Base-by-base conservation (phyloP, 1,140 invertebrate genomes). In the Eriosoma lanigerum region DNA sequence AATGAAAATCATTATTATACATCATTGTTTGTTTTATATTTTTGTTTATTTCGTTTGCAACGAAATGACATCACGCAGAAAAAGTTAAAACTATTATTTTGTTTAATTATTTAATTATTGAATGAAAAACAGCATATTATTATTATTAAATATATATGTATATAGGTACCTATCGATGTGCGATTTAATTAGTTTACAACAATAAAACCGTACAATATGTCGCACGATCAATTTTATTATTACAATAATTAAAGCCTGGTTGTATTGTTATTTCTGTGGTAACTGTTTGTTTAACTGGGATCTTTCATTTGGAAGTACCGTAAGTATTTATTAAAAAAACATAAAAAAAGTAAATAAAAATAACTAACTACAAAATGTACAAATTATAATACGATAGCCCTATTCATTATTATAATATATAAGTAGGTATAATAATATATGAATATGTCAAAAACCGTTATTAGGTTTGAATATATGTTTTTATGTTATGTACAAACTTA, bases 401-500 rank as follows among this genome's bases (percentile, higher is more conserved):
- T 50, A 70, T 19, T 50, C 21, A 48, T 70, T 50, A 19, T 19
- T 32, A n/a, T n/a, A 64, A 21, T 21, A 52, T 8, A 8, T 38
- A 38, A 38, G 32, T 38, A 38, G 3, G 19, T 29, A 15, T 72
- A 72, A 58, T 62, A 62, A 26, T 50, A 17, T 29, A 26, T 29
- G 66, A 26, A 70, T 21, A 8, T 70, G 24, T 26, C 17, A 44
- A 72, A 52, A 52, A 52, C 24, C 24, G 26, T 50, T 26, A 17
- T 3, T 70, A 50, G 9, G 5, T 52, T 13, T 52, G 24, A 52
- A 72, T 38, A 38, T 8, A 38, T 38, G 8, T 8, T 3, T 38
- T 38, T 4, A 38, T 72, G 24, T 26, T 50, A 72, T 68, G 44
- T 68, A 68, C 66, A 68, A 68, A 68, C 48, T 15, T 52, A 70